A percentile compares a stretch with the other conserved stretches of the same genome.
Evolutionary conservation across 2,888 invertebrate genomes (phyloP).

Genomic region (Apeira syringaria): DNA sequence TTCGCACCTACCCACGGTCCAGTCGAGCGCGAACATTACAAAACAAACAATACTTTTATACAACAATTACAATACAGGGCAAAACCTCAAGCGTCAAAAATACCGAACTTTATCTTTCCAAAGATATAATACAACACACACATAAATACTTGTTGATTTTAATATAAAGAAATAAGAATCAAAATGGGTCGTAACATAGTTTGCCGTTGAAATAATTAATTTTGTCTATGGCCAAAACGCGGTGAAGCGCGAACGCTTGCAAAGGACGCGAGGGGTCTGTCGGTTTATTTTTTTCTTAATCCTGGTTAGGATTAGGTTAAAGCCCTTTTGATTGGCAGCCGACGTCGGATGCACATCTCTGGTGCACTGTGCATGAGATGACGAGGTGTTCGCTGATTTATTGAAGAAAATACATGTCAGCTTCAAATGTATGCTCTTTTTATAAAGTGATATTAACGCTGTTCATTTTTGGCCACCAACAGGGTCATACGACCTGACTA

Average conservation of each 20-base stretch:
- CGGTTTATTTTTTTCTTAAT: constrained; percentile 79
- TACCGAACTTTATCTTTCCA: constrained; percentile 38
- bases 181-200: constrained; percentile 25
- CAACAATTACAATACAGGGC: constrained; percentile 77
- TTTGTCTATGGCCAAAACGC: constrained; percentile 41
- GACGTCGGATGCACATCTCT: constrained; percentile 70
- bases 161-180: constrained; percentile 24
- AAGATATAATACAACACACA: background rate
- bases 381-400: background rate
- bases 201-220: constrained; percentile 17
- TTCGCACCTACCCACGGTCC: constrained; percentile 49
- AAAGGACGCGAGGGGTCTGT: constrained; percentile 71
- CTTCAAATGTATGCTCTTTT: too few relatives aligned
- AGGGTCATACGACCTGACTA: too few relatives aligned
- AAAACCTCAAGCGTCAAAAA: constrained; percentile 79
- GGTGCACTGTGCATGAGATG: constrained; percentile 35
- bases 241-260: constrained; percentile 77
- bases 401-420: constrained; percentile 14
- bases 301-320: constrained; percentile 79
- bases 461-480: too few relatives aligned
- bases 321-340: constrained; percentile 82
- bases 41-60: constrained; percentile 69
- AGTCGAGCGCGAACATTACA: constrained; percentile 56
- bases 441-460: too few relatives aligned
- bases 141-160: constrained; percentile 25